These are phyloP conservation scores for Corythoichthys intestinalis DNA, from an alignment of 2,113 vertebrate species.

Conservation along the genomic window DNA sequence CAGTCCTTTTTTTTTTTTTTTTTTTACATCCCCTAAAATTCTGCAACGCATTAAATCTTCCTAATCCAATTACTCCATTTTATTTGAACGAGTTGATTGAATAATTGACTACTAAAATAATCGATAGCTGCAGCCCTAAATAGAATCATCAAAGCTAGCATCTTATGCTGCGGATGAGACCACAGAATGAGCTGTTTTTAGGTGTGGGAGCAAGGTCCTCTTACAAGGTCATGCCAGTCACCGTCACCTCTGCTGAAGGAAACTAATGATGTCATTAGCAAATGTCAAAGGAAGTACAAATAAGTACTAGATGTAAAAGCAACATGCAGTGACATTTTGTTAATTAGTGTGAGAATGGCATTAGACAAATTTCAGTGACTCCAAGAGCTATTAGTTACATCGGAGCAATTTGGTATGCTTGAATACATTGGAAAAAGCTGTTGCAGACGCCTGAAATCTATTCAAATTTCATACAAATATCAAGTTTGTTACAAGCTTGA, in stretches of 20 bases:
- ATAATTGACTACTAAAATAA: no score
- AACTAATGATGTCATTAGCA: background rate
- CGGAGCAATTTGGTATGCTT: background rate
- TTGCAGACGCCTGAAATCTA: background rate
- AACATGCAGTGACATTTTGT: background rate
- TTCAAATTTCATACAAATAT: background rate
- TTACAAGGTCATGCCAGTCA: conserved; percentile 5
- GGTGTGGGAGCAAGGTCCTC: conserved; percentile 5
- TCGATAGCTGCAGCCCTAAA: no score
- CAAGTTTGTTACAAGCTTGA: background rate
- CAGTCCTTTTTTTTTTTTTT: no score
- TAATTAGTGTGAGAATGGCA: background rate
- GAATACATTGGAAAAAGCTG: background rate
- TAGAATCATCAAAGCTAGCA: no score
- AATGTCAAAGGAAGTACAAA: background rate
- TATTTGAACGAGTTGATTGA: no score
- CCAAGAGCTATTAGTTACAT: background rate
- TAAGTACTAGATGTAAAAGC: background rate
- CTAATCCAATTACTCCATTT: no score
- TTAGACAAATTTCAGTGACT: background rate
- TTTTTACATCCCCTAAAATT: no score
- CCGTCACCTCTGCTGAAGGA: background rate
- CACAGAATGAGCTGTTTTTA: conserved; percentile 25
- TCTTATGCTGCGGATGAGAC: conserved; percentile 18
- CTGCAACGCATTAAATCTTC: no score